Evolutionary conservation across 2,797 vertebrate species (phyloP).

Genomic region (Hippocampus kuda): DNA sequence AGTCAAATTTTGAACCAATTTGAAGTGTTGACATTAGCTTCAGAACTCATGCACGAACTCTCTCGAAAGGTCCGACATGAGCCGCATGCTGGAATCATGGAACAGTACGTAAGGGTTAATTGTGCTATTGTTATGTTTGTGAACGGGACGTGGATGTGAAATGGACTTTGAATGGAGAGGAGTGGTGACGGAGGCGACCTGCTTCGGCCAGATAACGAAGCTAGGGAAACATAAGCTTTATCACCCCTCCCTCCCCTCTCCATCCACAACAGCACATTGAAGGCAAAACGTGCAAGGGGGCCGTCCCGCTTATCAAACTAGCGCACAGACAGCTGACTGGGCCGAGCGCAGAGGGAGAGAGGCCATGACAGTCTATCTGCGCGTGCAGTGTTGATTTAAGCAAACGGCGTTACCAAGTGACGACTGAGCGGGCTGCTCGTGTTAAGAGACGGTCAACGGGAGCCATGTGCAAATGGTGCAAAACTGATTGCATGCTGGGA

Average conservation of each 20-base stretch:
- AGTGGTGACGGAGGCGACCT: constrained; percentile 6
- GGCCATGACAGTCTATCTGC: constrained; percentile 41
- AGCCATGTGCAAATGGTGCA: constrained; percentile 8
- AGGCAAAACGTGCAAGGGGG: background rate
- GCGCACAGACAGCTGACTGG: constrained; percentile 30
- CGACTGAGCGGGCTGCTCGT: constrained; percentile 10
- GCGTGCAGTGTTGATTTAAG: constrained; percentile 16
- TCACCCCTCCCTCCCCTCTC: background rate
- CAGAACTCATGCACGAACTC: too few relatives aligned
- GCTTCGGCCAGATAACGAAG: constrained; percentile 28
- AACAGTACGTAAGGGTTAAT: background rate
- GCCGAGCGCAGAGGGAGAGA: constrained; percentile 20
- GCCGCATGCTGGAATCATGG: background rate
- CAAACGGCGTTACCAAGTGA: constrained; percentile 31
- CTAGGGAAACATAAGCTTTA: constrained; percentile 5
- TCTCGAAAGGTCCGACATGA: too few relatives aligned
- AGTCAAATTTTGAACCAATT: too few relatives aligned
- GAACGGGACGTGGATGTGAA: background rate
- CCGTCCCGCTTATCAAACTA: constrained; percentile 30
- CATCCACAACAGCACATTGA: background rate
- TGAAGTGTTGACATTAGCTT: too few relatives aligned
- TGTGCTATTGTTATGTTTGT: background rate
- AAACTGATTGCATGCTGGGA: constrained; percentile 40
- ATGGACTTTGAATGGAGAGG: background rate
- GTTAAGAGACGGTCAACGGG: constrained; percentile 11